Evolutionary conservation across 30 jellyfish, hydroid and myxozoan genomes (phyloP), one percentile per base, ranked within the genome.

Genomic region (Turritopsis rubra): DNA sequence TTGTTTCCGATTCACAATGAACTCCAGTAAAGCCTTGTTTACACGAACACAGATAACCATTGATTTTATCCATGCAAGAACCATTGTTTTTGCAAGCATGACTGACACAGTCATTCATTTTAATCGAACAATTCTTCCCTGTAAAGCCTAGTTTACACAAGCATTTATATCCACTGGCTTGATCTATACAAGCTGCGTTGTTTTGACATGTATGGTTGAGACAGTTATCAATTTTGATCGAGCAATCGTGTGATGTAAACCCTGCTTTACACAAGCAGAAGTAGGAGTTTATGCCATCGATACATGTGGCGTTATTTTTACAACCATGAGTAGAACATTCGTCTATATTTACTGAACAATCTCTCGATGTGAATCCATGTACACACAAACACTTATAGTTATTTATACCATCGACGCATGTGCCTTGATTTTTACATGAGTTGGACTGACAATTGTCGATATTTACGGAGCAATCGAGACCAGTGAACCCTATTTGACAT

Each of bases 401-500:
- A 80, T 90, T 90, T 18, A 90, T 41, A 13, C 60, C 60, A 41
- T 41, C 97, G 78, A 31, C 28, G 80, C 97, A 90, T 3, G 89
- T 75, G 18, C 90, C 93, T n/a, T 86, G 88, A 71, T 83, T 86
- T 27, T 54, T 65, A 71, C 97, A 90, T 1, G 95, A 95, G 25
- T 66, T 83, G 22, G 94, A 30, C 1, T 89, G 85, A 60, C 97
- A 90, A 9, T 90, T 95, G 68, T 90, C 81, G 52, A 86, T 90
- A 80, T 90, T 94, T 85, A 70, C 60, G 13, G 60, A 41, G 60
- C 99, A 93, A 52, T 78, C 71, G n/a, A 29, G 29, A 20, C 98
- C 98, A 75, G 95, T 87, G 71, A 70, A 93, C 0, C 99, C 99
- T 1, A 86, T 79, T 41, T 89, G 81, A 77, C 99, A 93, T n/a